phyloP scores from a whole-genome alignment of 2,113 vertebrate genomes.

The Thalassarche chlororhynchos region DNA sequence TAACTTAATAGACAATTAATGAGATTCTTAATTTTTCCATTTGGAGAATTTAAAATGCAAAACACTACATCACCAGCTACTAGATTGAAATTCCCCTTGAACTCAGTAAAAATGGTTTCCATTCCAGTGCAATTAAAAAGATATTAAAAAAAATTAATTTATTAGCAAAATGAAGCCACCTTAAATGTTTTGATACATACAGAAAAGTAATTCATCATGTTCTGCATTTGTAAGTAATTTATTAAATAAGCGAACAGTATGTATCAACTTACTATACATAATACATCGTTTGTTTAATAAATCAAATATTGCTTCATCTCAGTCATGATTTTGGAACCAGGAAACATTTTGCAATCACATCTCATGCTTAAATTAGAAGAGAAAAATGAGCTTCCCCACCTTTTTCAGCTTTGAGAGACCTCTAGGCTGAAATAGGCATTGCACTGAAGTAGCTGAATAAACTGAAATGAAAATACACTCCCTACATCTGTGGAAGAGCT shows the following conservation, averaged over 20 bases:
- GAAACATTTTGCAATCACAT: background rate
- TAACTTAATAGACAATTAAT: slow-evolving; percentile 38
- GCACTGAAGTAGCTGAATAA: background rate
- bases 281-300: background rate
- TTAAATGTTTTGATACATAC: background rate
- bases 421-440: background rate
- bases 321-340: background rate
- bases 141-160: background rate
- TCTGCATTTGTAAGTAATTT: background rate
- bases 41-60: slow-evolving; percentile 29
- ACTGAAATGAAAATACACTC: background rate
- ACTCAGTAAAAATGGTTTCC: background rate
- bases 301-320: background rate
- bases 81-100: background rate
- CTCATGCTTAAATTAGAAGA: background rate
- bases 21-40: slow-evolving; percentile 11
- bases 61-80: background rate
- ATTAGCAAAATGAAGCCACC: slow-evolving; percentile 1
- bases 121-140: background rate
- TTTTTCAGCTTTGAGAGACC: background rate
- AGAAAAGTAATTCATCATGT: background rate
- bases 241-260: background rate
- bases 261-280: background rate
- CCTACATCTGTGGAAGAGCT: background rate
- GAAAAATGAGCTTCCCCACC: background rate